Evolutionary conservation across 2,797 vertebrate genomes (phyloP), one percentile per base, ranked within the genome.

Genomic region (Taenioides sp.): DNA sequence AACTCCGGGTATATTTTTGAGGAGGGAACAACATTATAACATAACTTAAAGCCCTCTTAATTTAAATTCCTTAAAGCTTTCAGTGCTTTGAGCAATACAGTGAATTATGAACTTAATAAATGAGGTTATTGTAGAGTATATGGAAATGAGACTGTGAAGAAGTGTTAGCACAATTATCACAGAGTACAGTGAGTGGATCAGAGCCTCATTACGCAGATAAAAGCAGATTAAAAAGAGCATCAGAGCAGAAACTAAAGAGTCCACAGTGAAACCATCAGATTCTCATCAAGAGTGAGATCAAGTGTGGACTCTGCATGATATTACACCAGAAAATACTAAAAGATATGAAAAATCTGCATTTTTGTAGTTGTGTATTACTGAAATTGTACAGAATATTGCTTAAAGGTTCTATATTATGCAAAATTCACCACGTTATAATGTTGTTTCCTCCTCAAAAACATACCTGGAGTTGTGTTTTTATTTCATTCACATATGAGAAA

Each of bases 261-360:
- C 20, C 34, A 43, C n/a, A 7, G 9, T 16, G 18, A 37, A 20
- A 34, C 31, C 62, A 64, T 22, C 37, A 63, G 14, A 40, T 40
- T 40, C 61, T 63, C 34, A 63, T 64, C 62, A 64, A 63, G 34
- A 23, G 62, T 43, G 20, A 64, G 62, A 40, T 64, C 34, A 23
- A 40, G 62, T 63, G 61, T 22, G 31, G 31, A 9, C 20, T 22
- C 0, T 14, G 7, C 61, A 64, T 2, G 5, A 64, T 34, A 43
- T 40, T 22, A 63, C 18, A 20, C 1, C 18, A 28, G 18, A 40
- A 37, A 63, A 63, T 28, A 31, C 11, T 9, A 10, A 27, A 34
- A 9, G 52, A 22, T 22, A 54, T 1, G n/a, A 54, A 20, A 54
- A 22, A 54, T n/a, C 52, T 54, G 52, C 7, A 4, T 20, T 54